These are phyloP conservation scores for Macquaria ambigua DNA, from an alignment of 2,113 vertebrate genomes.

Conservation along the genomic window DNA sequence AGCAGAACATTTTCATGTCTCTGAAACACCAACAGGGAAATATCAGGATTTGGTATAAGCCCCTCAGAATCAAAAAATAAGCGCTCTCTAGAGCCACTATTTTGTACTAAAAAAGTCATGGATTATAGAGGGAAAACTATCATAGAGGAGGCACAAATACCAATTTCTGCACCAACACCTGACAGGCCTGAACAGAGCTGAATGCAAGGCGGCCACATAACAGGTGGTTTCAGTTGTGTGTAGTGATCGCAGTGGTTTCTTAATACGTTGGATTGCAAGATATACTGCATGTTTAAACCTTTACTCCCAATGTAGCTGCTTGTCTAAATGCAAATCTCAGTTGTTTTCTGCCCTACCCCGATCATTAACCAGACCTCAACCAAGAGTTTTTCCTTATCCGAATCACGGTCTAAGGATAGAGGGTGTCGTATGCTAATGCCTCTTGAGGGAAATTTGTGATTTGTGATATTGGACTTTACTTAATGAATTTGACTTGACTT, in stretches of 20 bases:
- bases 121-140: not conserved
- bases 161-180: not conserved
- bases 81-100: not conserved
- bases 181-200: not conserved
- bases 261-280: not conserved
- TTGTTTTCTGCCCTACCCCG: not conserved
- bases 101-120: slow-evolving; percentile 18
- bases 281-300: not conserved
- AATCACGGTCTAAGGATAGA: not conserved
- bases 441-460: not conserved
- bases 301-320: not conserved
- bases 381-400: not conserved
- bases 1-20: not conserved
- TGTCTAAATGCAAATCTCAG: not conserved
- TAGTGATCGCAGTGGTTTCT: not conserved
- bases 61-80: slow-evolving; percentile 15
- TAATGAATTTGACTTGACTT: not conserved
- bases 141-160: not conserved
- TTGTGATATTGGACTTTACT: not conserved
- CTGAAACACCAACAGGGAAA: too few species aligned
- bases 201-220: not conserved
- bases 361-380: not conserved
- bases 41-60: slow-evolving; percentile 13
- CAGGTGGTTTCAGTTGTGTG: not conserved
- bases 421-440: not conserved